Base-by-base conservation (phyloP, 2,888 invertebrate species). In the Siphonodentalium dalli region DNA sequence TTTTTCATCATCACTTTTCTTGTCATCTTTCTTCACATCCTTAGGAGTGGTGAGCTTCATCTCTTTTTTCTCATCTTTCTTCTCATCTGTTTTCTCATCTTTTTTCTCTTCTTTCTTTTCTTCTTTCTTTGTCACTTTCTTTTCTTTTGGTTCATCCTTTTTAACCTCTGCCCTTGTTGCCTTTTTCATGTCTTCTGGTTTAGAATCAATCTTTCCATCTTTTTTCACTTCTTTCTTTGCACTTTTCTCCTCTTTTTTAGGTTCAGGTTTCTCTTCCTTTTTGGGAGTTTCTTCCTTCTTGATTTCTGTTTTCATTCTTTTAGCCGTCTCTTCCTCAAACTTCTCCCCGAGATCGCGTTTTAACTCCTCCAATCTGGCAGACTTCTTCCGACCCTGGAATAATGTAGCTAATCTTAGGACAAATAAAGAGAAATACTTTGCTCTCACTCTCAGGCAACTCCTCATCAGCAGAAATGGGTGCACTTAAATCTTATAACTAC, bases 181-280 rank as follows among this genome's bases (percentile, higher is more conserved):
- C n/a, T n/a, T n/a, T n/a, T n/a, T n/a, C n/a, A n/a, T n/a, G n/a
- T n/a, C n/a, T n/a, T n/a, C 15, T 9, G 13, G 3, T 11, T 3
- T 18, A 26, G 31, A 39, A 45, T 21, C 2, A 27, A 9, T 27
- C 58, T 37, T 37, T 58, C 62, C 54, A 56, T 53, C 29, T 61
- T 61, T 52, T 57, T 68, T 52, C 54, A 61, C 52, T 52, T 51
- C n/a, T 44, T 33, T 43, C 23, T 15, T 7, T 48, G 40, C 21
- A 9, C 24, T 53, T 24, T 54, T 47, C 4, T 28, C 37, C 15
- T 55, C 53, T 46, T 55, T 60, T 45, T 56, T 51, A 20, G n/a
- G 24, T 15, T 43, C 49, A 15, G 49, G 29, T 38, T 59, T 45
- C 29, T 39, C 43, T 44, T 49, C 42, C 8, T 56, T 48, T 42